These are phyloP conservation scores for Cryptotermes secundus DNA, from an alignment of 1,140 invertebrate genomes.

Conservation along the genomic window DNA sequence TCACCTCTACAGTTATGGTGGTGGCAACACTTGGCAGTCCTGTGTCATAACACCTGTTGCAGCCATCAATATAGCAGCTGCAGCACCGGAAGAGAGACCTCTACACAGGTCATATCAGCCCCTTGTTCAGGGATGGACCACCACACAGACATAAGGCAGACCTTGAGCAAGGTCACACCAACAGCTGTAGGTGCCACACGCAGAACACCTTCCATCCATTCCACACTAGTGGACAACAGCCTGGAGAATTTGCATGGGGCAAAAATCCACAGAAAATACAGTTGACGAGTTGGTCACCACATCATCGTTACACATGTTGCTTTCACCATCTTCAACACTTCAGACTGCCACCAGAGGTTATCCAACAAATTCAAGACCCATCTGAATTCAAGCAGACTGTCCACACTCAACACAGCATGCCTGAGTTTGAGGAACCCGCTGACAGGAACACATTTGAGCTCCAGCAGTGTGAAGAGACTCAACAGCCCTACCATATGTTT, in stretches of 20 bases:
- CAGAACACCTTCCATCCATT: background rate
- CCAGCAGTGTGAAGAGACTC: too few species aligned
- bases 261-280: background rate
- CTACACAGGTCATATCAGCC: too few species aligned
- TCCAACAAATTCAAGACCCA: background rate
- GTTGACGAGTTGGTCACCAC: background rate
- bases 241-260: background rate
- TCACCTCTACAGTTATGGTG: background rate
- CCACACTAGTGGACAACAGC: background rate
- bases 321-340: background rate
- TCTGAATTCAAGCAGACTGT: background rate
- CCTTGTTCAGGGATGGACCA: too few species aligned
- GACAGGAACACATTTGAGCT: background rate
- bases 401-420: background rate
- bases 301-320: background rate
- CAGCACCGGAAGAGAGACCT: too few species aligned
- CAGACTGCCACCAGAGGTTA: background rate
- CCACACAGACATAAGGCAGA: too few species aligned
- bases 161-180: background rate
- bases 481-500: background rate
- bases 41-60: background rate
- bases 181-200: background rate
- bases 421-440: background rate
- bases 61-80: too few species aligned
- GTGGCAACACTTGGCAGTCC: background rate